Evolutionary conservation across 92 coral and sea anemone species (phyloP), one percentile per base, ranked within the genome.

Genomic region (Diadumene lineata): DNA sequence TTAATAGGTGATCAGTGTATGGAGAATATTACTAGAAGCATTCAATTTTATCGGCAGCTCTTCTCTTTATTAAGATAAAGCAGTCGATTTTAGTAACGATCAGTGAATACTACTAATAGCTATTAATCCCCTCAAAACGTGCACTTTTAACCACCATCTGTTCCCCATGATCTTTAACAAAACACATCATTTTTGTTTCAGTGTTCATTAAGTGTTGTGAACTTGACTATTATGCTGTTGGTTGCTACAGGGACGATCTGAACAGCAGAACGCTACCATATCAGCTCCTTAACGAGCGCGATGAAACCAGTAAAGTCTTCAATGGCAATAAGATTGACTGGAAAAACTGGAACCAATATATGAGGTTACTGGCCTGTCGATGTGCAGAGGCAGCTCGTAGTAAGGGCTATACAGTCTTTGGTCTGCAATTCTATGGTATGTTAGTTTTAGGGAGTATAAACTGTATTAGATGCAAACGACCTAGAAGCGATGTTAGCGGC

Each of bases 361-460:
- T 87, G 70, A 62, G 68, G 7, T 89, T 43, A 0, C 81, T 90
- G 67, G 87, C 92, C 9, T 87, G 92, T 68, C 73, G 93, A 53
- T 88, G 93, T 68, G 93, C 93, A 1, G 50, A 66, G 31, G 56
- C 56, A 30, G 84, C 87, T 22, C 62, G 67, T 56, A 78, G 44
- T 1, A 87, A 57, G 31, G 96, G 92, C 21, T 83, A 80, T 58
- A 79, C 48, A 19, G 83, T 83, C n/a, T 90, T 90, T 31, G 92
- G 96, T 18, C 50, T 90, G 55, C 96, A 90, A 81, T 84, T 76
- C 64, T 90, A 77, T 26, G 96, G 96, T 90, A 80, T 0, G 89
- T 19, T n/a, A 17, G 23, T 4, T 23, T 1, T 28, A 29, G 8
- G 2, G 33, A 16, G 18, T 34, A 34, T 64, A 8, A 15, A 28